Evolutionary conservation across 2,113 vertebrate genomes (phyloP).

Genomic region (Rattus norvegicus): DNA sequence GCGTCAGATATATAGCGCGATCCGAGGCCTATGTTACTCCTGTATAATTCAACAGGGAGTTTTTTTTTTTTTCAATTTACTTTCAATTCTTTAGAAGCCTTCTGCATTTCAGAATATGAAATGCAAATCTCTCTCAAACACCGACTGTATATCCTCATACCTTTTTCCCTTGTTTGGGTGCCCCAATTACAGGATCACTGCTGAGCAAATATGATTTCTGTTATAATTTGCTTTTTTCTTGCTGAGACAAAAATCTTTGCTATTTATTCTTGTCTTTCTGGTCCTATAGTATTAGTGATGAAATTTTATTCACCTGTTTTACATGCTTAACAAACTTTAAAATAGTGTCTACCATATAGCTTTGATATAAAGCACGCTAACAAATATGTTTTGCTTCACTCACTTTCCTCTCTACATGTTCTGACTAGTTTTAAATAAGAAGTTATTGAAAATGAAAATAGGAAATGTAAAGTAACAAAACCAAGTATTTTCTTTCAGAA

Average conservation of each 20-base stretch:
- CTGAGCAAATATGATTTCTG: constrained; percentile 34
- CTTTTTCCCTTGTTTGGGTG: constrained; percentile 46
- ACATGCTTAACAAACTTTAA: constrained; percentile 53
- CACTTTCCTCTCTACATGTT: constrained; percentile 5
- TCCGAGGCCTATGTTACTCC: neutral
- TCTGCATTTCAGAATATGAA: constrained; percentile 10
- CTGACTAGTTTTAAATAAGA: constrained; percentile 61
- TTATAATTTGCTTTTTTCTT: constrained; percentile 45
- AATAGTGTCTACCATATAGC: neutral
- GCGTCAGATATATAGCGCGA: neutral
- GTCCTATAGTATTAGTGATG: constrained; percentile 19
- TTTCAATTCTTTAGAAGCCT: constrained; percentile 46
- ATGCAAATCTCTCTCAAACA: neutral
- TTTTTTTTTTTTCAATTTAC: neutral
- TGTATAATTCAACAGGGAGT: neutral
- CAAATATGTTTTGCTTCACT: constrained; percentile 58
- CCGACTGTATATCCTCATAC: neutral
- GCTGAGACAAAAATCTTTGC: constrained; percentile 37
- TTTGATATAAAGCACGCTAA: constrained; percentile 41
- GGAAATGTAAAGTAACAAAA: constrained; percentile 20
- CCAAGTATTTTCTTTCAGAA: constrained; percentile 33
- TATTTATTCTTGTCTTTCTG: constrained; percentile 27
- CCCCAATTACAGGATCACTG: constrained; percentile 17
- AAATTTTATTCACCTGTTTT: constrained; percentile 60
- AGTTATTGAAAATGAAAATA: constrained; percentile 65